phyloP scores from a whole-genome alignment of 1,140 invertebrate genomes.

The Periplaneta americana region DNA sequence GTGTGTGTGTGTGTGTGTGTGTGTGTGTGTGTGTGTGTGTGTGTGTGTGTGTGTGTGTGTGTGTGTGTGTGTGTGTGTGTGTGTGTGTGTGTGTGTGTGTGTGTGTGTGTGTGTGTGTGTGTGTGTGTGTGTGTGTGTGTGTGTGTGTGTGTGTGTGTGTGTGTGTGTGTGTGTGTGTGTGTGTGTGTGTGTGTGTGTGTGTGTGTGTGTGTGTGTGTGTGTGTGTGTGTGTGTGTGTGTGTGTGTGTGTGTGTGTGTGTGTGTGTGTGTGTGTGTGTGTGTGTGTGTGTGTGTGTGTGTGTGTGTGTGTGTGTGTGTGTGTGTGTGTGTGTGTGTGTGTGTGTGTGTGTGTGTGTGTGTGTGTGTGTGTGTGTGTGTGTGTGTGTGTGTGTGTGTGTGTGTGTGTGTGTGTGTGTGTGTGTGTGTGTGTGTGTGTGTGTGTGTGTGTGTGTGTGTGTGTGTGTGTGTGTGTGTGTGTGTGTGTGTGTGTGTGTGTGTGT shows the following conservation, averaged over 20 bases:
- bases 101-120: slow-evolving; percentile 27
- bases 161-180: background rate
- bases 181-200: slow-evolving; percentile 24
- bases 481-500: slow-evolving; percentile 21
- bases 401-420: slow-evolving; percentile 30
- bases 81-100: slow-evolving; percentile 31
- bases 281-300: slow-evolving; percentile 27
- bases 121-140: slow-evolving; percentile 28
- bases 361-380: slow-evolving; percentile 27
- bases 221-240: slow-evolving; percentile 24
- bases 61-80: slow-evolving; percentile 32
- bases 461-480: slow-evolving; percentile 21
- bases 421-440: slow-evolving; percentile 17
- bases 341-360: slow-evolving; percentile 28
- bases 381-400: slow-evolving; percentile 30
- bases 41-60: slow-evolving; percentile 28
- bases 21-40: slow-evolving; percentile 27
- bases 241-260: slow-evolving; percentile 25
- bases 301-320: slow-evolving; percentile 27
- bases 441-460: slow-evolving; percentile 21
- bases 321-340: slow-evolving; percentile 26
- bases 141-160: slow-evolving; percentile 30
- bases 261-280: slow-evolving; percentile 26
- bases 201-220: slow-evolving; percentile 26
- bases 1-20: slow-evolving; percentile 30